Evolutionary conservation across 2,888 invertebrate species (phyloP).

Genomic region (Platycheirus albimanus): DNA sequence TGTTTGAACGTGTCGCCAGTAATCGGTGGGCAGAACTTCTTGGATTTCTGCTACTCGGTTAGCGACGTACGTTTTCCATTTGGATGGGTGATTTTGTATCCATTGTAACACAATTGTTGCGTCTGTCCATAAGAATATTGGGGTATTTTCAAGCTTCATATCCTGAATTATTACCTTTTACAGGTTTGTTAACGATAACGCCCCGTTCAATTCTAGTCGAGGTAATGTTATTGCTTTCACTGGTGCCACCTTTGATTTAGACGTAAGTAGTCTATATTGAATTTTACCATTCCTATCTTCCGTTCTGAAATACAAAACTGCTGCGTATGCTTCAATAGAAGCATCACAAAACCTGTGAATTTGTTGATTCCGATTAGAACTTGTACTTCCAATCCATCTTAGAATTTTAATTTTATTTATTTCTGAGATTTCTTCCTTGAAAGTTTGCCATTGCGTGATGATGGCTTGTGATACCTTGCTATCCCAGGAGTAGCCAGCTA

Average conservation of each 20-base stretch:
- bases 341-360: no score
- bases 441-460: not conserved
- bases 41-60: no score
- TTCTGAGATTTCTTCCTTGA: not conserved
- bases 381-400: not conserved
- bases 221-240: no score
- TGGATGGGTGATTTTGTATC: not conserved
- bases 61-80: no score
- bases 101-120: not conserved
- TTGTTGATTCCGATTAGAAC: no score
- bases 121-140: not conserved
- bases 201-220: no score
- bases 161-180: not conserved
- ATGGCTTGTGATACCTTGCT: not conserved
- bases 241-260: no score
- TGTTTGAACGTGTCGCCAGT: not conserved
- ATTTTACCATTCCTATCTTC: no score
- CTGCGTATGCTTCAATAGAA: no score
- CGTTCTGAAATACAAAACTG: no score
- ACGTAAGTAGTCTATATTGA: no score
- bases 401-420: not conserved
- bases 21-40: not conserved
- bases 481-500: not conserved
- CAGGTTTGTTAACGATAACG: not conserved
- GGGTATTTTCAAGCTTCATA: not conserved